Conservation (phyloP, 1,140 invertebrate genomes). For the Nephila pilipes region DNA sequence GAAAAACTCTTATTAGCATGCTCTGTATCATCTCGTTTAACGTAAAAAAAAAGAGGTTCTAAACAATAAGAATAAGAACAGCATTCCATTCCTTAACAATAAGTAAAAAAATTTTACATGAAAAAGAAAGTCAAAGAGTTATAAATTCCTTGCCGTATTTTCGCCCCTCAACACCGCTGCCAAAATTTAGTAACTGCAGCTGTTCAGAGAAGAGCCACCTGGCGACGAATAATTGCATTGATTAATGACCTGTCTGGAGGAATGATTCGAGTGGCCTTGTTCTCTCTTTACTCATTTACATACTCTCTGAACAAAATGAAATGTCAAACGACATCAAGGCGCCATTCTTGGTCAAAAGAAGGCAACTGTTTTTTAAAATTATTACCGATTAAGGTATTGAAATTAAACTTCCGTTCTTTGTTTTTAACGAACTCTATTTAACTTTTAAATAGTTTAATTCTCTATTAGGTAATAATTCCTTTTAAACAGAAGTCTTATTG, state of each 20-base stretch:
- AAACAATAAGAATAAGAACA: neutral
- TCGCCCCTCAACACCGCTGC: neutral
- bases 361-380: neutral
- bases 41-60: no score
- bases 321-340: neutral
- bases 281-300: slow-evolving; percentile 49
- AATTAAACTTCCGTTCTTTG: no score
- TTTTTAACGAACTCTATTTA: no score
- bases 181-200: slow-evolving; percentile 47
- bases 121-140: neutral
- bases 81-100: neutral
- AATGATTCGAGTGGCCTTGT: slow-evolving; percentile 68
- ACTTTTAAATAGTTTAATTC: no score
- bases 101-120: neutral
- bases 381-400: neutral
- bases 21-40: no score
- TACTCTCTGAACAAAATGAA: slow-evolving; percentile 28
- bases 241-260: slow-evolving; percentile 57
- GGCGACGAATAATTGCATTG: slow-evolving; percentile 71
- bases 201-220: slow-evolving; percentile 70
- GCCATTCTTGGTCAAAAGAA: neutral
- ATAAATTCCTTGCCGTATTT: slow-evolving; percentile 8
- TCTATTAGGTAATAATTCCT: no score
- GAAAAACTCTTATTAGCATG: no score
- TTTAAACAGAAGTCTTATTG: no score